A percentile compares a stretch with the other conserved stretches of the same genome.
Evolutionary conservation across 2,797 vertebrate species (phyloP).

Genomic region (Pangasius macronema): DNA sequence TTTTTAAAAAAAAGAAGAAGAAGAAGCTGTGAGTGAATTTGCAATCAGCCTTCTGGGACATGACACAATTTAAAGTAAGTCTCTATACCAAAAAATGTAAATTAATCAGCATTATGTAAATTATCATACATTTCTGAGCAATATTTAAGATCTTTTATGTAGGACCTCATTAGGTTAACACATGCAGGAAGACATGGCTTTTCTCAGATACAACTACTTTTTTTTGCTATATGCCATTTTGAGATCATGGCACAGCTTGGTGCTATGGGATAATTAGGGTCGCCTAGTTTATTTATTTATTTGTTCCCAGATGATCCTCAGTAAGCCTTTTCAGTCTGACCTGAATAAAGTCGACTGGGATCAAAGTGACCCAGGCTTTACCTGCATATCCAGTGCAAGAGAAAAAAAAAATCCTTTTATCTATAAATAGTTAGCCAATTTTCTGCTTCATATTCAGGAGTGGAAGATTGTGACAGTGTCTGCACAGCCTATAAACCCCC

Average conservation of each 20-base stretch:
- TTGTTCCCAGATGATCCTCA: conserved; percentile 37
- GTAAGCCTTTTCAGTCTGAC: conserved; percentile 45
- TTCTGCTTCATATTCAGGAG: conserved; percentile 49
- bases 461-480: conserved; percentile 34
- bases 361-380: conserved; percentile 49
- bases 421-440: conserved; percentile 59
- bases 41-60: background rate
- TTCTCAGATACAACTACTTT: conserved; percentile 12
- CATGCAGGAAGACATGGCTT: background rate
- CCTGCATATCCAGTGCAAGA: conserved; percentile 48
- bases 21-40: background rate
- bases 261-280: conserved; percentile 43
- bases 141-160: conserved; percentile 13
- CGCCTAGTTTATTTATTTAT: conserved; percentile 37
- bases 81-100: background rate
- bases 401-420: conserved; percentile 48
- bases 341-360: conserved; percentile 50
- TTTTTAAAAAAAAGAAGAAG: background rate
- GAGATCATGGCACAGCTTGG: conserved; percentile 30
- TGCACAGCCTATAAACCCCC: conserved; percentile 17
- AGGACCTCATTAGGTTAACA: background rate
- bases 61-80: conserved; percentile 3
- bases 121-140: background rate
- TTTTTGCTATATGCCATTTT: conserved; percentile 7
- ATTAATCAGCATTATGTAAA: conserved; percentile 4